These are phyloP conservation scores for Urocynchramus pylzowi DNA, from an alignment of 2,113 vertebrate genomes.

Conservation along the genomic window DNA sequence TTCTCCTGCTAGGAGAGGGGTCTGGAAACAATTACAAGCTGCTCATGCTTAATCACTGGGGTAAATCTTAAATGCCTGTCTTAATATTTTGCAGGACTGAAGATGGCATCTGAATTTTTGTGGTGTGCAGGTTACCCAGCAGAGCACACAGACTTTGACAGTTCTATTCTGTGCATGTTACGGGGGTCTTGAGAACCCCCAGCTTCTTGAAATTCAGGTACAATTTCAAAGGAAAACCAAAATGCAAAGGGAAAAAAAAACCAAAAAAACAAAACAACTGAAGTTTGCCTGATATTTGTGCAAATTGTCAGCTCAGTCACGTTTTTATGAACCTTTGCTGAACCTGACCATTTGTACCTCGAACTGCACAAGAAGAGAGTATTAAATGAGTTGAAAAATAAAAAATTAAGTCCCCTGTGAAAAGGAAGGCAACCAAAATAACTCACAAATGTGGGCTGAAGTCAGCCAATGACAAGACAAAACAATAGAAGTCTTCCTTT, in stretches of 20 bases:
- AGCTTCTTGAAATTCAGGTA: neutral
- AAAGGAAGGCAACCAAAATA: slow-evolving; percentile 26
- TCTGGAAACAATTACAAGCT: slow-evolving; percentile 62
- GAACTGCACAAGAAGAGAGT: neutral
- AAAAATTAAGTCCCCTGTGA: neutral
- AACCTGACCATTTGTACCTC: neutral
- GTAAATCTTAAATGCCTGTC: slow-evolving; percentile 52
- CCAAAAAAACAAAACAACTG: too few relatives aligned
- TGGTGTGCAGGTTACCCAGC: neutral
- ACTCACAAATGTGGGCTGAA: neutral
- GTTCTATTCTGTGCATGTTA: neutral
- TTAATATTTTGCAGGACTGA: slow-evolving; percentile 55
- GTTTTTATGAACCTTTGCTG: neutral
- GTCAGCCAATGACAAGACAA: neutral
- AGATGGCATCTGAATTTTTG: slow-evolving; percentile 55
- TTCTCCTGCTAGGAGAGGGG: slow-evolving; percentile 26
- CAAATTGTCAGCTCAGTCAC: neutral
- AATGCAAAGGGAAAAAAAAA: too few relatives aligned
- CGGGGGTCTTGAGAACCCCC: neutral
- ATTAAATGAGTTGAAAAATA: neutral
- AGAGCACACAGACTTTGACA: neutral
- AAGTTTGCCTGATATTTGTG: neutral
- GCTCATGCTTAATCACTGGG: slow-evolving; percentile 36
- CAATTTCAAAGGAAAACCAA: neutral
- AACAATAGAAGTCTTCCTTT: neutral